A percentile compares a stretch with the other conserved stretches of the same genome.
Conservation (phyloP, 2,113 vertebrate genomes). For the Syngnathus floridae region DNA sequence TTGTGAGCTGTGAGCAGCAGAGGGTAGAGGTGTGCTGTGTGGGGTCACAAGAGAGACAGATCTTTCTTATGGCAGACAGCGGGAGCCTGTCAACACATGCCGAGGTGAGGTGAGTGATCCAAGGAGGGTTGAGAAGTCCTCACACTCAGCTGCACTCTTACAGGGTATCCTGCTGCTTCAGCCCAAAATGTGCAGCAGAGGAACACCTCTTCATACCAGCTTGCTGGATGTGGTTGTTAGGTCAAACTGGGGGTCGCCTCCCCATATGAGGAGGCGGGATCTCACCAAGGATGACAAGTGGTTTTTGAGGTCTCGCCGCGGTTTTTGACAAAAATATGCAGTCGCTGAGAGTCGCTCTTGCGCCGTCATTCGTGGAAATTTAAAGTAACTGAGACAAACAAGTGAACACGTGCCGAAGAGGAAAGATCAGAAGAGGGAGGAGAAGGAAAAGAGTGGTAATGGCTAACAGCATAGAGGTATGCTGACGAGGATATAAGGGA, state of each 20-base stretch:
- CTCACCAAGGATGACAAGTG: conserved; percentile 40
- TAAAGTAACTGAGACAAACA: conserved; percentile 49
- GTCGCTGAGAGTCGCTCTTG: conserved; percentile 38
- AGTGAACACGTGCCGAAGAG: conserved; percentile 28
- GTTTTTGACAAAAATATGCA: conserved; percentile 51
- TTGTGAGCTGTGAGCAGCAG: conserved; percentile 3
- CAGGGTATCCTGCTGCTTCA: conserved; percentile 22
- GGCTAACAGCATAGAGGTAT: conserved; percentile 13
- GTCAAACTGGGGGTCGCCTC: conserved; percentile 19
- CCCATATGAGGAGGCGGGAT: conserved; percentile 11
- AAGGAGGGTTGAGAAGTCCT: conserved; percentile 24
- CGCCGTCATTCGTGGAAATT: conserved; percentile 57
- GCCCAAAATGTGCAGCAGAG: conserved; percentile 27
- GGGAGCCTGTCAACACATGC: conserved; percentile 52
- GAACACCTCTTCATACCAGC: conserved; percentile 10
- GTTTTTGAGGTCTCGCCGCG: conserved; percentile 51
- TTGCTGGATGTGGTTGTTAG: conserved; percentile 26
- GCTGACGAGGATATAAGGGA: conserved; percentile 36
- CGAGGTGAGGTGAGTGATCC: conserved; percentile 33
- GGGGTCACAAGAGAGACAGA: conserved; percentile 34
- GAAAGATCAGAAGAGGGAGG: conserved; percentile 22
- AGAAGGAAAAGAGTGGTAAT: conserved; percentile 11
- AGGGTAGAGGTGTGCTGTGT: conserved; percentile 31
- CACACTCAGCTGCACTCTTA: conserved; percentile 19
- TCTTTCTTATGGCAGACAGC: conserved; percentile 22